These are phyloP conservation scores for Neomonachus schauinslandi DNA, from an alignment of 2,113 vertebrate genomes.

Conservation along the genomic window DNA sequence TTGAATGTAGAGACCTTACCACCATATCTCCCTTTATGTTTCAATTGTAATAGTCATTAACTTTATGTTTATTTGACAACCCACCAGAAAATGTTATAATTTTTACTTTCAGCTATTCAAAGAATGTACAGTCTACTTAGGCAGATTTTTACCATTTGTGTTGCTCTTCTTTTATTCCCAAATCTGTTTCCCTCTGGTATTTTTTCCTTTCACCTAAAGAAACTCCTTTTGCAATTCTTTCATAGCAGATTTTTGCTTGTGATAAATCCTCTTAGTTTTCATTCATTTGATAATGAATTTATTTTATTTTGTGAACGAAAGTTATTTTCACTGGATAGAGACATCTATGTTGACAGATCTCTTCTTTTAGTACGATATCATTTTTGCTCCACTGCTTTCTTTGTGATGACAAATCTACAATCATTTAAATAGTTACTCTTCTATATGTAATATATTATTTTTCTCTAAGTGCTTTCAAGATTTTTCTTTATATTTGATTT, in stretches of 20 bases:
- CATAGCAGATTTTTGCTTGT: neutral
- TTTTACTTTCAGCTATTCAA: constrained; percentile 18
- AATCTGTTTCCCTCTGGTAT: neutral
- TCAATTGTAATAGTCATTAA: neutral
- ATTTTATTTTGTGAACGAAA: neutral
- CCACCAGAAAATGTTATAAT: neutral
- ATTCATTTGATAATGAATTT: neutral
- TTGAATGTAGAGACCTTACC: neutral
- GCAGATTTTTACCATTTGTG: neutral
- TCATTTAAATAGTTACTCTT: neutral
- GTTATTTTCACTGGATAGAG: neutral
- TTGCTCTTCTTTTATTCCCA: neutral
- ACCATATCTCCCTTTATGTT: neutral
- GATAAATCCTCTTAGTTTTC: neutral
- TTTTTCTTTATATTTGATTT: neutral
- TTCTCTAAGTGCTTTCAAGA: neutral
- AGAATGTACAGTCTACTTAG: neutral
- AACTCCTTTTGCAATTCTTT: neutral
- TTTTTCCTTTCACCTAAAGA: neutral
- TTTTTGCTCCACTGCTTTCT: neutral
- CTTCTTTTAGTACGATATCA: neutral
- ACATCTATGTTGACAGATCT: neutral
- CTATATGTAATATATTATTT: neutral
- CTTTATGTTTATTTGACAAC: neutral
- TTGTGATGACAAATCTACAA: neutral